A percentile compares a stretch with the other conserved stretches of the same genome.
Conservation (phyloP, 2,113 vertebrate species). For the Oophaga pumilio region DNA sequence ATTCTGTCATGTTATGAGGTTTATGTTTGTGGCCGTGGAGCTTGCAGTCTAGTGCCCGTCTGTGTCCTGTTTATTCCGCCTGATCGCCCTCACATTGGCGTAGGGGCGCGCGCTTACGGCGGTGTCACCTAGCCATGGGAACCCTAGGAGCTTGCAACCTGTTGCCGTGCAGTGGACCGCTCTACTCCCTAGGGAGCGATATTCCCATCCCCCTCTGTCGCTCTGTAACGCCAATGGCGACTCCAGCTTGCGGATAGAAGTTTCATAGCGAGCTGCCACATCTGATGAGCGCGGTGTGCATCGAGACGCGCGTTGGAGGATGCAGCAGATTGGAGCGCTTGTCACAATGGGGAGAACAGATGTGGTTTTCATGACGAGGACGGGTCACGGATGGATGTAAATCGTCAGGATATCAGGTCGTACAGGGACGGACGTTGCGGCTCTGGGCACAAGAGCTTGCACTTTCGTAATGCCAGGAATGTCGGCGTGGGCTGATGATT, state of each 20-base stretch:
- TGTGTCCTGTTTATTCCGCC: too few relatives aligned
- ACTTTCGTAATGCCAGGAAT: background rate
- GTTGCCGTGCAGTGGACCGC: background rate
- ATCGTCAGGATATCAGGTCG: background rate
- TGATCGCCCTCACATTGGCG: too few relatives aligned
- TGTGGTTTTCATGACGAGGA: background rate
- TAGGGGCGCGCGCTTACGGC: background rate
- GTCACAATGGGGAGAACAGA: conserved; percentile 36
- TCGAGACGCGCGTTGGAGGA: background rate
- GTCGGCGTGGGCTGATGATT: background rate
- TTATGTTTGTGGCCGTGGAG: background rate
- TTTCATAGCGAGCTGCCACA: conserved; percentile 6
- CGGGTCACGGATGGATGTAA: background rate
- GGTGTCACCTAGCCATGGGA: background rate
- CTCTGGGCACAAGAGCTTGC: background rate
- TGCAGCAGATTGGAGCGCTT: conserved; percentile 31
- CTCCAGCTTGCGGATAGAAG: background rate
- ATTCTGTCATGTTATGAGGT: background rate
- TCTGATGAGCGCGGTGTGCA: background rate
- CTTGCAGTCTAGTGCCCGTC: background rate
- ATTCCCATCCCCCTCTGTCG: background rate
- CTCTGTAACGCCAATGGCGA: background rate
- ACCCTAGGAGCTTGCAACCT: conserved; percentile 28
- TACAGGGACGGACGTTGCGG: background rate
- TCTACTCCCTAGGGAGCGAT: background rate